Evolutionary conservation across 2,797 vertebrate species (phyloP), one percentile per base, ranked within the genome.

Genomic region (Tenualosa ilisha): DNA sequence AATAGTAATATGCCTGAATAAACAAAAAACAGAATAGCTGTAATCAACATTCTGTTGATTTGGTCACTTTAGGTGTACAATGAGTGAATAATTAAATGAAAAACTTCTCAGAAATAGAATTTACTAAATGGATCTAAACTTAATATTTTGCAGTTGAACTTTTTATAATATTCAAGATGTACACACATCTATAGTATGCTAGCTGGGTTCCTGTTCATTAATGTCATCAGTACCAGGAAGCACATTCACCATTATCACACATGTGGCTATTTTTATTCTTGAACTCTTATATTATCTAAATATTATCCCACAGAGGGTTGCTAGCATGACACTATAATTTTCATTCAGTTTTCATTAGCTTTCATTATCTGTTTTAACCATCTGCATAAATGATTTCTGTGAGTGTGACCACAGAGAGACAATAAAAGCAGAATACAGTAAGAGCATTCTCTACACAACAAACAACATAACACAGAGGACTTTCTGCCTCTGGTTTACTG

Each of bases 1-100:
- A 93, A 91, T 89, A 91, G 85, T 89, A 88, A 85, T 86, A 88
- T 88, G 86, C 90, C 90, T 79, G 79, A 88, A 89, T 92, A 90
- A 88, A 89, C 87, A 87, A 86, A 87, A 86, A 40, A 56, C 85
- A 84, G 53, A 79, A 46, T 43, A 56, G 51, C 51, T 83, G 43
- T 83, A 83, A 83, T 83, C 40, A 56, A 56, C 22, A 61, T 56
- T 59, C 61, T 82, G n/a, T 83, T 61, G 53, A 40, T 59, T 83
- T 54, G 53, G 51, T 37, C 81, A 56, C n/a, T 54, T 61, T 83
- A 54, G 51, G 37, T 83, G 56, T 37, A 61, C 31, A 37, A 43
- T 40, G 56, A 82, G 81, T n/a, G n/a, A 54, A 37, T 82, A 79
- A 79, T 79, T 17, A 79, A 79, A 79, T 46, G 17, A 40, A 75